A percentile compares a stretch with the other conserved stretches of the same genome.
These are phyloP conservation scores for Stictonetta naevosa DNA, from an alignment of 2,113 vertebrate genomes.

Conservation along the genomic window DNA sequence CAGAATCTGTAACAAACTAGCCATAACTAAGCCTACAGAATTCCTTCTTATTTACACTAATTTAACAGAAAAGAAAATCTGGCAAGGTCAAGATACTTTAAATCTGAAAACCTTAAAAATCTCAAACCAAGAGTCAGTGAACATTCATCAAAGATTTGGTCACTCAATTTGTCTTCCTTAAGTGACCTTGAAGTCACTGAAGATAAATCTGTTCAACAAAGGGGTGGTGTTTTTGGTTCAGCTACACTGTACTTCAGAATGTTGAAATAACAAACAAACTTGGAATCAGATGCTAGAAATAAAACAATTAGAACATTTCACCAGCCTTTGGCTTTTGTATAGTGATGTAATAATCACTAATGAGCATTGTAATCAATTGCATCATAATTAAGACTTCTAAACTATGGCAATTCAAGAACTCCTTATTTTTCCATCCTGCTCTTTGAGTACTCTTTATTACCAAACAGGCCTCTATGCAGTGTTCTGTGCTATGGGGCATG, in stretches of 20 bases:
- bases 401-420: neutral
- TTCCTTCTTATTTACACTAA: neutral
- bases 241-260: neutral
- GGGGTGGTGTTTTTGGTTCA: slow-evolving; percentile 20
- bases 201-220: neutral
- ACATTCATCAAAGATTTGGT: neutral
- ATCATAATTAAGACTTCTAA: neutral
- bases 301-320: neutral
- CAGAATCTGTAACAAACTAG: neutral
- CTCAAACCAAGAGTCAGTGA: neutral
- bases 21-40: neutral
- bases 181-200: slow-evolving; percentile 65
- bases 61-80: neutral
- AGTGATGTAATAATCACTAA: neutral
- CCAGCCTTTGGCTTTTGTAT: neutral
- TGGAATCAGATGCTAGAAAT: neutral
- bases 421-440: neutral
- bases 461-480: neutral
- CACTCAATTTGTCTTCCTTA: neutral
- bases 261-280: slow-evolving; percentile 62
- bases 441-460: neutral
- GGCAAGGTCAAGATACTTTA: neutral
- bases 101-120: neutral
- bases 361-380: neutral
- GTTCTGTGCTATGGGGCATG: neutral